phyloP scores from a whole-genome alignment of 2,888 invertebrate genomes.

The Chloroclystis v-ata region DNA sequence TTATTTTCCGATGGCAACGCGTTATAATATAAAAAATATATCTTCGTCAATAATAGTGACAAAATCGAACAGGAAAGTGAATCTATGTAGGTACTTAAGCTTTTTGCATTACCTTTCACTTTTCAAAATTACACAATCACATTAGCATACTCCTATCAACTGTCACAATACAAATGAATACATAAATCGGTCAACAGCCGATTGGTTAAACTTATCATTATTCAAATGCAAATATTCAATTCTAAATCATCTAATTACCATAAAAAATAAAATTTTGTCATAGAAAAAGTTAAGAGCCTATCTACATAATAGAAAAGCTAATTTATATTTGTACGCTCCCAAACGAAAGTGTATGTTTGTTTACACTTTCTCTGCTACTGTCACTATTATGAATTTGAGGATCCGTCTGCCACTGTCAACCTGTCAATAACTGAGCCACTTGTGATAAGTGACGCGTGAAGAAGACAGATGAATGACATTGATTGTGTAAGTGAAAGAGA shows the following conservation, averaged over 20 bases:
- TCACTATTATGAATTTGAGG: slow-evolving; percentile 47
- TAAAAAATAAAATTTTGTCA: not conserved
- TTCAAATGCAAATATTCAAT: slow-evolving; percentile 1
- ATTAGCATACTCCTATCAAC: too few species aligned
- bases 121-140: too few species aligned
- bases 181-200: too few species aligned
- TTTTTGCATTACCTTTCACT: too few species aligned
- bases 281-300: not conserved
- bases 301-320: slow-evolving; percentile 3
- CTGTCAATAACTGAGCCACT: slow-evolving; percentile 31
- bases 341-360: slow-evolving; percentile 50
- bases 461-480: slow-evolving; percentile 32
- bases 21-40: too few species aligned
- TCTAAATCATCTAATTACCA: not conserved
- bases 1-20: too few species aligned
- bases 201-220: not conserved
- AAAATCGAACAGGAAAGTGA: slow-evolving; percentile 34
- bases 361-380: slow-evolving; percentile 62
- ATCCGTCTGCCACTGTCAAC: slow-evolving; percentile 38
- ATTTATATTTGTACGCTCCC: slow-evolving; percentile 19
- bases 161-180: too few species aligned
- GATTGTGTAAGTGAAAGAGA: slow-evolving; percentile 28
- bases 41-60: too few species aligned
- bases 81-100: too few species aligned
- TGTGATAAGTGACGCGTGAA: slow-evolving; percentile 14